Base-by-base conservation (phyloP, 2,113 vertebrate genomes). In the Chaetops frenatus region DNA sequence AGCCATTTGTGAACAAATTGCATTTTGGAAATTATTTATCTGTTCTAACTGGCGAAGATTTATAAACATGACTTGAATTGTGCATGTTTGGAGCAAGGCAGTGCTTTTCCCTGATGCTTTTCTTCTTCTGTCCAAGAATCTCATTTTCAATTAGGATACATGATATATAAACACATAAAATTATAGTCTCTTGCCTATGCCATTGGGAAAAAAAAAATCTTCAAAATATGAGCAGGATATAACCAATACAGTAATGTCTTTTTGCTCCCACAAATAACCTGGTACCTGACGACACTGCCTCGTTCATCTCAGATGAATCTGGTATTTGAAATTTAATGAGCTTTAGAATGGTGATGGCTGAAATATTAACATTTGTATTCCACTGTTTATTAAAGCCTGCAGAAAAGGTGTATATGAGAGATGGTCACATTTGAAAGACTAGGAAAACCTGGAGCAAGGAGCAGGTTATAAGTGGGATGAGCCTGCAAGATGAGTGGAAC, bases 1-100 rank as follows among this genome's bases (percentile, higher is more conserved):
- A 90, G 54, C 28, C 28, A 80, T 91, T 95, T 92, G 79, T 92
- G 92, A 90, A 86, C 81, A 92, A 95, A 95, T 82, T 90, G 42
- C 38, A 31, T 88, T 76, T 64, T 85, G 42, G 62, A 90, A 90
- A 94, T 88, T 93, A 85, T 94, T 94, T 92, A 90, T 88, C 74
- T 96, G 36, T 80, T 36, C 48, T 91, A 90, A 80, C 66, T 65
- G 79, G 71, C 31, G 82, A 76, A 90, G 90, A 94, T 90, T 82
- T 93, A 89, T 79, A 89, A 87, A 94, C 77, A 78, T 60, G 27
- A 74, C 47, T 58, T 92, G 77, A 87, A 89, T 71, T 91, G 56
- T 93, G 66, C 25, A 17, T 70, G 35, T 90, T 88, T 69, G 70
- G 53, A 94, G 11, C 28, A 85, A 86, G 53, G 67, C 85, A 72